These are phyloP conservation scores for Spodoptera litura DNA, from an alignment of 1,140 invertebrate species.

Conservation along the genomic window DNA sequence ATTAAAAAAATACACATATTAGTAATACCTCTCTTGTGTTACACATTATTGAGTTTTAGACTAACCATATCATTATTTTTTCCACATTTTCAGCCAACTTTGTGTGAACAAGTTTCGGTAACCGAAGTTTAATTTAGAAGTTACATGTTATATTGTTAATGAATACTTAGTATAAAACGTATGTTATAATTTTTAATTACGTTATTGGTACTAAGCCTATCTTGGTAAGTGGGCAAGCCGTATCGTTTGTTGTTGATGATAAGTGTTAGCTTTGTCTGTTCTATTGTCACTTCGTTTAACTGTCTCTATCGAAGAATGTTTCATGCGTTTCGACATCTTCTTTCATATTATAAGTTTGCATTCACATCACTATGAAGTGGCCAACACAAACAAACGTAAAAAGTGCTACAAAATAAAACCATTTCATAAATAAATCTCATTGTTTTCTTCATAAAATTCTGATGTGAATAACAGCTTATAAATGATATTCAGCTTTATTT, in stretches of 20 bases:
- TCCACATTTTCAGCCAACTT: constrained; percentile 89
- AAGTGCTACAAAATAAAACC: too few species aligned
- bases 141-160: constrained; percentile 85
- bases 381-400: too few species aligned
- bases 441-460: not conserved
- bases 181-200: constrained; percentile 78
- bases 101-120: constrained; percentile 88
- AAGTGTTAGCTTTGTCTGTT: constrained; percentile 82
- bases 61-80: constrained; percentile 80
- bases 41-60: constrained; percentile 71
- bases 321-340: constrained; percentile 62
- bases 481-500: constrained; percentile 64
- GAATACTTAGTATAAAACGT: constrained; percentile 76
- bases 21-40: constrained; percentile 59
- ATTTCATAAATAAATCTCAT: not conserved
- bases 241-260: constrained; percentile 72
- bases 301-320: constrained; percentile 66
- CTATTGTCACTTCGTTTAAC: constrained; percentile 71
- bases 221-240: constrained; percentile 77
- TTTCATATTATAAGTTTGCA: constrained; percentile 46
- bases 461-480: constrained; percentile 49
- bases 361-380: constrained; percentile 39
- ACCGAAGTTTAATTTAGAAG: constrained; percentile 81
- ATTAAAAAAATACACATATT: not conserved
- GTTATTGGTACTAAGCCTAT: constrained; percentile 71